These are phyloP conservation scores for Torymus tubicola DNA, from an alignment of 2,888 invertebrate species.

Conservation along the genomic window DNA sequence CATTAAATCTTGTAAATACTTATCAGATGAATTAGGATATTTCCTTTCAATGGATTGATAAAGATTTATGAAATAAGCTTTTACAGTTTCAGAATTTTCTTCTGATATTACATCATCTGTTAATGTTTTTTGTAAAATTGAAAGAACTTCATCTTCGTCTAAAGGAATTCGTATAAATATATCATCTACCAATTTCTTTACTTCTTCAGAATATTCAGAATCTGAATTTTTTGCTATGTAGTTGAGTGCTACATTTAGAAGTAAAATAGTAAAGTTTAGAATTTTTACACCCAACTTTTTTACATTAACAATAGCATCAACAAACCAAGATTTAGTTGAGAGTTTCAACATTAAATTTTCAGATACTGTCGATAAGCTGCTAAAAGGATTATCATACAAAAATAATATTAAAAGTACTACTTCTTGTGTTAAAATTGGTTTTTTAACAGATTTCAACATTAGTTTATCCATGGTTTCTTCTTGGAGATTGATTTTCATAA, in stretches of 20 bases:
- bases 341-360: slow-evolving; percentile 78
- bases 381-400: slow-evolving; percentile 83
- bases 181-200: slow-evolving; percentile 78
- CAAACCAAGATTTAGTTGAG: slow-evolving; percentile 77
- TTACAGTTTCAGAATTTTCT: slow-evolving; percentile 49
- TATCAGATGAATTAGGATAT: slow-evolving; percentile 85
- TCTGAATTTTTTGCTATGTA: slow-evolving; percentile 77
- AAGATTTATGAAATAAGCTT: slow-evolving; percentile 64
- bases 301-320: slow-evolving; percentile 78
- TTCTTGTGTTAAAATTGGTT: slow-evolving; percentile 80
- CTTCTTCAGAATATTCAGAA: slow-evolving; percentile 71
- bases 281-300: slow-evolving; percentile 79
- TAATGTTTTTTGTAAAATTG: slow-evolving; percentile 66
- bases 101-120: slow-evolving; percentile 58
- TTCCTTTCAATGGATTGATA: slow-evolving; percentile 80
- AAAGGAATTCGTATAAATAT: slow-evolving; percentile 81
- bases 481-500: slow-evolving; percentile 81
- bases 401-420: slow-evolving; percentile 83
- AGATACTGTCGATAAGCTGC: slow-evolving; percentile 77
- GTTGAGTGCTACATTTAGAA: slow-evolving; percentile 79
- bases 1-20: slow-evolving; percentile 81
- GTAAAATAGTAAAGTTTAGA: slow-evolving; percentile 79
- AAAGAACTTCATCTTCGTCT: slow-evolving; percentile 76
- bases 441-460: slow-evolving; percentile 79
- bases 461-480: slow-evolving; percentile 80